Evolutionary conservation across 2,888 invertebrate genomes (phyloP).

Genomic region (Tethea ocularis): DNA sequence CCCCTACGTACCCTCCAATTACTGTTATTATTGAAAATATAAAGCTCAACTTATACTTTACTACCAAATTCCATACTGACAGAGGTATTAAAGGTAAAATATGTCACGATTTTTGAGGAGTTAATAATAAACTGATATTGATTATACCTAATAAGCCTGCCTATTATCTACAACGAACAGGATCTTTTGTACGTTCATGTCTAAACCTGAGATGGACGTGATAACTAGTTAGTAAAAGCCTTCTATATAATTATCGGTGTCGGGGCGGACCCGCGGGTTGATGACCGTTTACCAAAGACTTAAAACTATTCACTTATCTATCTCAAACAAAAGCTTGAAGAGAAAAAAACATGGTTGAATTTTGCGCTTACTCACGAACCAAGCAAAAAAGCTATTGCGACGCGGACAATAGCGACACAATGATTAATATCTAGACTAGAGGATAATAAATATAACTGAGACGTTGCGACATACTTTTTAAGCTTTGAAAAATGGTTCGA

Average conservation of each 20-base stretch:
- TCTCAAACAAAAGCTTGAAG: conserved; percentile 68
- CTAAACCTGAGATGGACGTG: conserved; percentile 37
- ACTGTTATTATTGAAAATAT: no score
- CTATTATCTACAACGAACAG: not conserved
- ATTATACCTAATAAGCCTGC: not conserved
- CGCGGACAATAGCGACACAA: conserved; percentile 70
- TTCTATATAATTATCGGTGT: conserved; percentile 67
- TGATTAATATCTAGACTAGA: conserved; percentile 62
- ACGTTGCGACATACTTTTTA: not conserved
- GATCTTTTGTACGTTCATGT: conserved; percentile 24
- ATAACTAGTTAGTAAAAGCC: conserved; percentile 64
- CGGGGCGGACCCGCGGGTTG: conserved; percentile 52
- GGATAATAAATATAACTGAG: conserved; percentile 46
- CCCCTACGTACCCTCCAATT: no score
- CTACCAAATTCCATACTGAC: no score
- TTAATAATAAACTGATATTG: not conserved
- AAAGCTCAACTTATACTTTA: no score
- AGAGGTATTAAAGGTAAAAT: no score
- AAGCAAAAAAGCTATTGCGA: conserved; percentile 54
- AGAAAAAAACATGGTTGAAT: conserved; percentile 54
- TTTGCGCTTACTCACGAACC: conserved; percentile 71
- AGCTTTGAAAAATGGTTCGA: conserved; percentile 2
- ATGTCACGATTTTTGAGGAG: no score
- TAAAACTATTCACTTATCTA: conserved; percentile 75
- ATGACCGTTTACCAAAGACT: conserved; percentile 65